phyloP scores from a whole-genome alignment of 1,140 invertebrate genomes.

The Acyrthosiphon pisum region DNA sequence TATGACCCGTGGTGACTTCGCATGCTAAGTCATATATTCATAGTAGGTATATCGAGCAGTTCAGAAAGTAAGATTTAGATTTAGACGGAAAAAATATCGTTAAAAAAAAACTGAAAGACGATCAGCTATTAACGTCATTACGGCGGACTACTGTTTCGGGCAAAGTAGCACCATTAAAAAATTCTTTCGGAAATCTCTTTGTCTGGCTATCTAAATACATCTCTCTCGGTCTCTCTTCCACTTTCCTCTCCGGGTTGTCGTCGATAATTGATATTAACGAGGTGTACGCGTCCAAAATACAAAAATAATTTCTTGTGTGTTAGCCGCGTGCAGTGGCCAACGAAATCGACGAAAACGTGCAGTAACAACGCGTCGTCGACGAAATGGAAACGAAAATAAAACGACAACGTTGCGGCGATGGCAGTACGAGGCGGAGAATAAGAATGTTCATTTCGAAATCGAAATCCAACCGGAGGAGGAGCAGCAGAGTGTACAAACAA shows the following conservation, averaged over 20 bases:
- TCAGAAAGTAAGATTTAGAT: background rate
- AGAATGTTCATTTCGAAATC: constrained; percentile 44
- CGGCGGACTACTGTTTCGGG: background rate
- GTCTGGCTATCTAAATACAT: background rate
- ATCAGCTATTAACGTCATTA: background rate
- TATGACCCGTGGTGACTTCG: background rate
- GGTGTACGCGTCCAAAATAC: constrained; percentile 19
- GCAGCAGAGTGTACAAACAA: background rate
- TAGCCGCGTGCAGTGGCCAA: background rate
- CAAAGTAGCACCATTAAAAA: background rate
- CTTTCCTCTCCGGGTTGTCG: background rate
- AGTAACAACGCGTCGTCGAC: background rate
- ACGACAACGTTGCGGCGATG: background rate
- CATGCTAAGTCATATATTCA: background rate
- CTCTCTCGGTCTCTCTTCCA: background rate
- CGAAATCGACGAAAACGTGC: background rate
- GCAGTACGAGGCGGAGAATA: background rate
- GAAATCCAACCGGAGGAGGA: background rate
- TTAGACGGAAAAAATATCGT: background rate
- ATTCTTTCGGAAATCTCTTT: background rate
- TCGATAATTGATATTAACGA: constrained; percentile 12
- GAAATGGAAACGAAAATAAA: constrained; percentile 26
- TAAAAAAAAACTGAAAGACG: background rate
- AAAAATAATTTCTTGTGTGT: background rate
- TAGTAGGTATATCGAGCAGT: background rate